Evolutionary conservation across 2,888 invertebrate species (phyloP), one percentile per base, ranked within the genome.

Genomic region (Hypsopygia costalis): DNA sequence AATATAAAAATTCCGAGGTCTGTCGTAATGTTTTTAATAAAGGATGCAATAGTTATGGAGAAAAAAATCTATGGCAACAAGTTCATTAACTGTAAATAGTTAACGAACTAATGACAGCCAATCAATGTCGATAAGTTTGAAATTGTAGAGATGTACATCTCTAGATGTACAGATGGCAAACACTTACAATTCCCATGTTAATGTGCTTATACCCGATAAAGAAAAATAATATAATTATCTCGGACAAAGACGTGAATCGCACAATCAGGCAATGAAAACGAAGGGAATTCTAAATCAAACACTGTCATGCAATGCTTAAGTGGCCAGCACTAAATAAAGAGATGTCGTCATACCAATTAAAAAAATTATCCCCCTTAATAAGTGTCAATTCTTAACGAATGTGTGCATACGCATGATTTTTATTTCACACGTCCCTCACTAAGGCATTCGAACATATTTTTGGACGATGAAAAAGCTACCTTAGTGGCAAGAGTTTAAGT

Each of bases 351-450:
- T 80, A 71, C 83, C 86, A 88, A 88, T 88, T 87, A 85, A 87
- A 87, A 83, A 85, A 83, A 85, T 83, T 83, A 86, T 82, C 79
- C 79, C 80, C 76, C 69, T 86, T 87, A 86, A 86, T 86, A 87
- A 85, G 87, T 88, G 88, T 87, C 88, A 88, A 86, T 87, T 85
- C 82, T 80, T 86, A 88, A 88, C 85, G 81, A 87, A 88, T 86
- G 87, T 81, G 86, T 86, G 86, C 81, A 79, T 82, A 82, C 80
- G 78, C 71, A 83, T 83, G 86, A 88, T 88, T 88, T 86, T 86
- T 82, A 85, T 82, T 75, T 86, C 83, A 85, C 87, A 85, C 87
- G 79, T 85, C 75, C 75, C 71, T 70, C 65, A 57, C 66, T 60
- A 53, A 51, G 55, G 69, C 70, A 70, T 69, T 70, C 64, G 59